Evolutionary conservation across 2,888 invertebrate genomes (phyloP), one percentile per base, ranked within the genome.

Genomic region (Melipona bicolor): DNA sequence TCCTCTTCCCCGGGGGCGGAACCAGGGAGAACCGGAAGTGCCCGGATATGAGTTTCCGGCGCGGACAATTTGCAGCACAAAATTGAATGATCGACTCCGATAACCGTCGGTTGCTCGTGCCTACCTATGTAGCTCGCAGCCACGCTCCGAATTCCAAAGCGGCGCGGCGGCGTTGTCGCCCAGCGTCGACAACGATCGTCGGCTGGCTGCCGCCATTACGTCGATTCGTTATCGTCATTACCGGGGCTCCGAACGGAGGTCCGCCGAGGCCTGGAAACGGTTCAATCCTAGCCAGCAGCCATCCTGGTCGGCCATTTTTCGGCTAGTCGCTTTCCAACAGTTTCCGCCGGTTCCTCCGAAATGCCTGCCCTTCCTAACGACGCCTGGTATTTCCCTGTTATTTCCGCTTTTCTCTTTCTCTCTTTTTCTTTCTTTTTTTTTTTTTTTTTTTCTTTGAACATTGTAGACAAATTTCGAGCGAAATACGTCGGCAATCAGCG

Each of bases 1-100:
- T 86, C 79, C 84, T 82, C 85, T 83, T 85, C 89, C 89, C 82
- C 86, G 68, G 75, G 82, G 89, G 90, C 86, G 90, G 91, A 79
- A 87, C 87, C 87, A 88, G 91, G 91, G 89, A 84, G 92, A 90
- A 92, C 93, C 94, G 94, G 94, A 94, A 94, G 94, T 91, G 90
- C 93, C 96, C 97, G 97, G 97, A 97, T 97, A 97, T 97, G 97
- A 97, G 97, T 96, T 97, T 97, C 97, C 97, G 97, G 97, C 97
- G 96, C 96, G 97, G 97, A 97, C 97, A 97, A 97, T 97, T 97
- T 97, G 96, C 95, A 95, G 95, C 95, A 95, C 95, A 95, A 96
- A 96, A 96, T 96, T 96, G 96, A 95, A 96, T 95, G 93, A 94
- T 94, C 94, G 94, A 93, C 93, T 94, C 88, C 92, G 94, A 93